Base-by-base conservation (phyloP, 2,888 invertebrate species). In the Auanema sp. region DNA sequence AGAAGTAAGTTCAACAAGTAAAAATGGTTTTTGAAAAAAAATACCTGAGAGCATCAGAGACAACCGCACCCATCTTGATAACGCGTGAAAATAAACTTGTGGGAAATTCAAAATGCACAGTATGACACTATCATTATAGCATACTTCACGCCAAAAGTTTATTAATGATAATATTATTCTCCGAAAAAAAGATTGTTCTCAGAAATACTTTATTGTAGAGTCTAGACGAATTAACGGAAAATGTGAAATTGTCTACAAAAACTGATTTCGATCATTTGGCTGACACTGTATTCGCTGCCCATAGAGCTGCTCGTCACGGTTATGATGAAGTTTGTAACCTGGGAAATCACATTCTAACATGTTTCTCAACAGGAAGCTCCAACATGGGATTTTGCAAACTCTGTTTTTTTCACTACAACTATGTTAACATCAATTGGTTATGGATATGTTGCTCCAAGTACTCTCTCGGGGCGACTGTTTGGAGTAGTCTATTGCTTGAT, bases 401-500 rank as follows among this genome's bases (percentile, higher is more conserved):
- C 76, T 2, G 71, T 77, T 21, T 76, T 77, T 50, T 77, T 77
- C 68, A 76, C 75, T 4, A 71, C 76, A 1, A 76, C 77, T 21
- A 75, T 76, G 71, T 54, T 77, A 2, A 77, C 77, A 16, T 77
- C 77, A 8, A 77, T 77, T 43, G 77, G 81, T 3, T 81, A 78
- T 50, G 81, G 81, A 2, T 81, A 76, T 49, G 79, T 81, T 16
- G 81, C 76, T 23, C 81, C 81, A 16, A 72, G 69, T 25, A 81
- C 81, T 0, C 77, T 78, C 59, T 71, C 76, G 2, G 93, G 93
- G 24, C 92, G 93, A 85, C 86, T 91, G 57, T 92, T 93, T 87
- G 92, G 92, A 86, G 91, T 93, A 84, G 85, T 91, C 60, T 93
- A 91, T 86, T 92, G 92, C 0, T 85, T 91, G 65, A 87, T 92